A percentile compares a stretch with the other conserved stretches of the same genome.
phyloP scores from a whole-genome alignment of 2,888 invertebrate genomes.

The Lamellibrachia columna region DNA sequence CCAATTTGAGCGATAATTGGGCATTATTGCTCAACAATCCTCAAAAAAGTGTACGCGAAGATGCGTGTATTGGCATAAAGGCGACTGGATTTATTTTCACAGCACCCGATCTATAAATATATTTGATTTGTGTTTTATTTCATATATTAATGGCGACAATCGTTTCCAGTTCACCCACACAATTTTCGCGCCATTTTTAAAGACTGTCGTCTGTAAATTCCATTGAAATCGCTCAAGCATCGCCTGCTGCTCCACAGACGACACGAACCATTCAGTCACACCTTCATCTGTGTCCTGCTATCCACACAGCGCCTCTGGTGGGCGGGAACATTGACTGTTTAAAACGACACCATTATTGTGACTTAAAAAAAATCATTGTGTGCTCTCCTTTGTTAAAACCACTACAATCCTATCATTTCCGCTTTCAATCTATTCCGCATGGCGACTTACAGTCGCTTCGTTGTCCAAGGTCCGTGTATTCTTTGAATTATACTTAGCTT shows the following conservation, averaged over 20 bases:
- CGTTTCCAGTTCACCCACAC: too few relatives aligned
- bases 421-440: background rate
- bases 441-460: background rate
- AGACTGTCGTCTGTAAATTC: too few relatives aligned
- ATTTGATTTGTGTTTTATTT: too few relatives aligned
- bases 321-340: background rate
- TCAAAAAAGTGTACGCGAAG: background rate
- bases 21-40: background rate
- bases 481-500: background rate
- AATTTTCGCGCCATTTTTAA: too few relatives aligned
- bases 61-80: too few relatives aligned
- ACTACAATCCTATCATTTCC: background rate
- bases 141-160: too few relatives aligned
- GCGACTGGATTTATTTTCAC: too few relatives aligned
- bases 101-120: too few relatives aligned
- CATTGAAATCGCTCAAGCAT: background rate
- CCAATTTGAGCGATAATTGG: background rate
- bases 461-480: background rate
- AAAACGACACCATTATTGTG: background rate
- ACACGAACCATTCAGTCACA: background rate
- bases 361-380: background rate
- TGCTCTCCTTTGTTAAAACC: background rate
- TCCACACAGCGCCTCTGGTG: background rate
- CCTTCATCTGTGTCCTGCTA: background rate
- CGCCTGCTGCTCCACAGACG: background rate